These are phyloP conservation scores for Aplochiton taeniatus DNA, from an alignment of 2,797 vertebrate genomes.

Conservation along the genomic window DNA sequence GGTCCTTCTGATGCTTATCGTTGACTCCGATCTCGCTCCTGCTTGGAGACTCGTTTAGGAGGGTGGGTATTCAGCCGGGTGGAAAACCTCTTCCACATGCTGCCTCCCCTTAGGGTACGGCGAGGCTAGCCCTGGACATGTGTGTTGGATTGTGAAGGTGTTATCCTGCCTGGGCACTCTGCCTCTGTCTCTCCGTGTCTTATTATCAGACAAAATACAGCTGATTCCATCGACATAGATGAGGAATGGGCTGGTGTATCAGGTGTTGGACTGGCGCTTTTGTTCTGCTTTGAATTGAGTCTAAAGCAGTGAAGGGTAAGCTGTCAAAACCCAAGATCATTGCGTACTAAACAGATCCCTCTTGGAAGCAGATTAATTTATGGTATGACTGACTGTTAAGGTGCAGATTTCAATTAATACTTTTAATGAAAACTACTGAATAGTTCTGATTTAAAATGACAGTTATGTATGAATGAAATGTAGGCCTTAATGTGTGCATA, in stretches of 20 bases:
- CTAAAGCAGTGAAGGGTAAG: neutral
- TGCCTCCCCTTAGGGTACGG: constrained; percentile 60
- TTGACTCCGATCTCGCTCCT: constrained; percentile 48
- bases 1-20: constrained; percentile 59
- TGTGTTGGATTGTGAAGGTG: constrained; percentile 77
- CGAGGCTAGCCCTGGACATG: constrained; percentile 64
- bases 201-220: constrained; percentile 65
- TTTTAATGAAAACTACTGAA: too few relatives aligned
- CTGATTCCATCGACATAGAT: constrained; percentile 23
- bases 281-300: neutral
- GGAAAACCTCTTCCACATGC: constrained; percentile 77
- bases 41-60: constrained; percentile 24
- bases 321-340: too few relatives aligned
- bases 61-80: constrained; percentile 64
- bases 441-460: too few relatives aligned
- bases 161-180: constrained; percentile 58
- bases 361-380: too few relatives aligned
- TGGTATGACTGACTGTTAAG: too few relatives aligned
- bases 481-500: too few relatives aligned
- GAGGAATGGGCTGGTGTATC: neutral
- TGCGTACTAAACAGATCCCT: too few relatives aligned
- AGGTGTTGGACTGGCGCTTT: neutral
- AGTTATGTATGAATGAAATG: too few relatives aligned
- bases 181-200: constrained; percentile 28
- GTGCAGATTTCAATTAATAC: too few relatives aligned